Base-by-base conservation (phyloP, 1,140 invertebrate species). In the Aphelenchoides fujianensis region DNA sequence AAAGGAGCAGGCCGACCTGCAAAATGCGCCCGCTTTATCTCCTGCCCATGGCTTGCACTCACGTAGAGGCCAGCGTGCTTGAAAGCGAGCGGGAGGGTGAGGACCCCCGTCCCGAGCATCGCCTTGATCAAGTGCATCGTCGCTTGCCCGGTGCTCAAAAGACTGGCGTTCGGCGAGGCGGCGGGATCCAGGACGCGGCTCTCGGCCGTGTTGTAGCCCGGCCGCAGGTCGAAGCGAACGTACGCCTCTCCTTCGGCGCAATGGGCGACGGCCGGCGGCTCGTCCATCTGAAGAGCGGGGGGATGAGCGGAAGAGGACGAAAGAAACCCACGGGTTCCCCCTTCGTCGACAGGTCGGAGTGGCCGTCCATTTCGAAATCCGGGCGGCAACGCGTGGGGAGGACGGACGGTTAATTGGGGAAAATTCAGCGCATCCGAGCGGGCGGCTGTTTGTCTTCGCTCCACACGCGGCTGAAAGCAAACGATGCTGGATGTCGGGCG, bases 21-120 rank as follows among this genome's bases (percentile, higher is more conserved):
- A 83, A 66, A 37, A 57, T 41, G 41, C 30, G 16, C n/a, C 57
- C 31, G 28, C 5, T 2, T 68, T 64, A 12, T 16, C 28, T 71
- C 41, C 34, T 19, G 62, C 52, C 12, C 9, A 3, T 3, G 23
- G 30, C 32, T 19, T 30, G 73, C 27, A 70, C 66, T 69, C 37
- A 82, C 80, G 69, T 75, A 82, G n/a, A 82, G 64, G 30, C 82
- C 82, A 19, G 82, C 76, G 72, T 83, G 72, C 54, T 80, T 84
- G 41, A 83, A 83, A 23, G 82, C 82, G 3, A 82, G 64, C 16
- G 82, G 82, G 19, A 83, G 72, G 1, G 78, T 79, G 0, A 83
- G 74, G 0, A 83, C 59, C 9, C 82, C 82, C 7, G 82, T 84
- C 53, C 83, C 82, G n/a, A 83, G 41, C 82, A 83, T 83, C 1